These are phyloP conservation scores for Agrochola circellaris DNA, from an alignment of 2,888 invertebrate genomes.

Conservation along the genomic window DNA sequence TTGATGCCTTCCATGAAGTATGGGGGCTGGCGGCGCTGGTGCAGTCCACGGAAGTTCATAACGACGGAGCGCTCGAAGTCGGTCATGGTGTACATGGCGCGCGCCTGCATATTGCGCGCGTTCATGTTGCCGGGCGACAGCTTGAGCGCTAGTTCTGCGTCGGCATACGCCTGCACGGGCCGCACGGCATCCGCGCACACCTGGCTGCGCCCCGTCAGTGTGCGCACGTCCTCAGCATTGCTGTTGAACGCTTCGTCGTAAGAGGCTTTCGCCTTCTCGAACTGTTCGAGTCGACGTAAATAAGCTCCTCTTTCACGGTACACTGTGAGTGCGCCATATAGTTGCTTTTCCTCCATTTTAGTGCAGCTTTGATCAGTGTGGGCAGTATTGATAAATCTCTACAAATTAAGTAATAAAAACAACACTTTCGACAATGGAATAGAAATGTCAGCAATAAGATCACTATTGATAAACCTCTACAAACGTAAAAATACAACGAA, in stretches of 20 bases:
- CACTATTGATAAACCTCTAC: too few species aligned
- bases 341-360: slow-evolving; percentile 84
- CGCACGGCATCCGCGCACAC: slow-evolving; percentile 86
- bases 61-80: slow-evolving; percentile 87
- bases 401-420: slow-evolving; percentile 53
- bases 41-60: slow-evolving; percentile 84
- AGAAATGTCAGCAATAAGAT: slow-evolving; percentile 2
- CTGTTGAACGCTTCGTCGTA: slow-evolving; percentile 84
- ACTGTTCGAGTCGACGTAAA: slow-evolving; percentile 85
- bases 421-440: neutral
- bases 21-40: slow-evolving; percentile 82
- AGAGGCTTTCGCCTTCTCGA: slow-evolving; percentile 84
- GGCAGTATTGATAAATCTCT: slow-evolving; percentile 37
- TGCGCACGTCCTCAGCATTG: slow-evolving; percentile 81
- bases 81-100: slow-evolving; percentile 87
- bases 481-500: too few species aligned
- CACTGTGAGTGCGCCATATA: slow-evolving; percentile 84
- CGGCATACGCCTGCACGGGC: slow-evolving; percentile 84
- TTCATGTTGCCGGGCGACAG: slow-evolving; percentile 85
- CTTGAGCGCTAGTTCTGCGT: slow-evolving; percentile 85
- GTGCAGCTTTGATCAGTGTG: neutral
- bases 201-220: slow-evolving; percentile 84
- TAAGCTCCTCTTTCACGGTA: slow-evolving; percentile 86
- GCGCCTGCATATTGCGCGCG: slow-evolving; percentile 86
- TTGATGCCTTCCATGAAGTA: slow-evolving; percentile 88